These are phyloP conservation scores for Pseudopodoces humilis DNA, from an alignment of 2,113 vertebrate genomes.

Conservation along the genomic window DNA sequence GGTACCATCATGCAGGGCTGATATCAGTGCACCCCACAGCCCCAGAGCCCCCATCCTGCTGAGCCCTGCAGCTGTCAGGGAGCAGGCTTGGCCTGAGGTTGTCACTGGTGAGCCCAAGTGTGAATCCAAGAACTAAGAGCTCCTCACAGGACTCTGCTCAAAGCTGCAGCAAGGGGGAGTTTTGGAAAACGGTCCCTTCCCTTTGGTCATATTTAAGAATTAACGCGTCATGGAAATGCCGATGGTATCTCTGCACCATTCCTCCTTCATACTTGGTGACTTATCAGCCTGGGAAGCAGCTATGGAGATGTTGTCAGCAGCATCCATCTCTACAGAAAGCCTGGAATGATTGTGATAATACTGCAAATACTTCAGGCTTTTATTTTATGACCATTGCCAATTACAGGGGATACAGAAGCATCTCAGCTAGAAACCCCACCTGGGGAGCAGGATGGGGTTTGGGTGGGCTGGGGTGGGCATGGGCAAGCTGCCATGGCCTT, in stretches of 20 bases:
- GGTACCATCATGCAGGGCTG: not conserved
- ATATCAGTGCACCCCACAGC: fast-evolving
- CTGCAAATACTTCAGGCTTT: not conserved
- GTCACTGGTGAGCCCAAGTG: not conserved
- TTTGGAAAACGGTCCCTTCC: not conserved
- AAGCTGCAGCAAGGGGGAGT: not conserved
- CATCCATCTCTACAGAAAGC: not conserved
- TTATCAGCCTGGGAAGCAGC: slow-evolving; percentile 59
- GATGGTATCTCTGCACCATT: slow-evolving; percentile 5
- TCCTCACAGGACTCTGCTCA: not conserved
- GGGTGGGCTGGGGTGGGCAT: not conserved
- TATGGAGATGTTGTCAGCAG: slow-evolving; percentile 22
- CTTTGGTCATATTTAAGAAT: not conserved
- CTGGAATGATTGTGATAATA: not conserved
- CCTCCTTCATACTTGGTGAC: not conserved
- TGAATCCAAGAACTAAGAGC: not conserved
- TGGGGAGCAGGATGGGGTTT: not conserved
- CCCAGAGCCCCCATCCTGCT: not conserved
- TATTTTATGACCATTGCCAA: not conserved
- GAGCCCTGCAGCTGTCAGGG: not conserved
- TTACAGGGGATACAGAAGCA: not conserved
- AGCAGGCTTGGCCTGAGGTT: not conserved
- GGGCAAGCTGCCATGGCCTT: fast-evolving
- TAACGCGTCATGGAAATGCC: not conserved
- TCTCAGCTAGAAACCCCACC: not conserved